These are phyloP conservation scores for Agelaius tricolor DNA, from an alignment of 2,113 vertebrate species.

Conservation along the genomic window DNA sequence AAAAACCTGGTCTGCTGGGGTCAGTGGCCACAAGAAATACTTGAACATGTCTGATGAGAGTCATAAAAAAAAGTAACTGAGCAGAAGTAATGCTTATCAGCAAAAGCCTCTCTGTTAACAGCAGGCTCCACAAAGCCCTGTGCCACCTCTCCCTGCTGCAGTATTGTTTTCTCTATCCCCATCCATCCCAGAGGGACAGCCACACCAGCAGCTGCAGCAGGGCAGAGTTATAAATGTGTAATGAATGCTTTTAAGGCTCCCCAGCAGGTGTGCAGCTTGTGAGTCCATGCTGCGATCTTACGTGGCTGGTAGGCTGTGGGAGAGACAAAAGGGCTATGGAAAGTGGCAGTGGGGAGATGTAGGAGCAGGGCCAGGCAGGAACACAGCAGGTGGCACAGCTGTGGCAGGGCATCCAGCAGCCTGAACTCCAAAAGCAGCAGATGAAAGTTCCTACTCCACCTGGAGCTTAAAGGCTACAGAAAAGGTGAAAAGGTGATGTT, in stretches of 20 bases:
- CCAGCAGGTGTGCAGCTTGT: fast-evolving
- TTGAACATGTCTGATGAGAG: not conserved
- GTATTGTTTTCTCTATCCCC: not conserved
- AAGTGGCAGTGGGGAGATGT: not conserved
- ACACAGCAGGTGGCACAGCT: not conserved
- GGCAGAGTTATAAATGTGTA: not conserved
- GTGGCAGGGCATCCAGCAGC: not conserved
- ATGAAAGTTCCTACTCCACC: not conserved
- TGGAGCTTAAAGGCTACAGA: not conserved
- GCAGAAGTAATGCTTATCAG: not conserved
- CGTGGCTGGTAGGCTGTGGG: not conserved
- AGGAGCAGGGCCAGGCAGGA: not conserved
- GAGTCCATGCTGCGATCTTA: fast-evolving
- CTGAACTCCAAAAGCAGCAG: not conserved
- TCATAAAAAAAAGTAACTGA: not conserved
- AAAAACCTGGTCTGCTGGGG: not conserved
- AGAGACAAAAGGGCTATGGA: fast-evolving
- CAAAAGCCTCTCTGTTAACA: not conserved
- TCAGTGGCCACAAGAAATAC: not conserved
- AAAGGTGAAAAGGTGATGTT: not conserved
- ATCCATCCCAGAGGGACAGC: not conserved
- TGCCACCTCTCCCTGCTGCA: not conserved
- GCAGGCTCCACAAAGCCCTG: fast-evolving
- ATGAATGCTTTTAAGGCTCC: not conserved
- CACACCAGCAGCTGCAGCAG: not conserved